Evolutionary conservation across 2,888 invertebrate species (phyloP), one percentile per base, ranked within the genome.

Genomic region (Agrypnus murinus): DNA sequence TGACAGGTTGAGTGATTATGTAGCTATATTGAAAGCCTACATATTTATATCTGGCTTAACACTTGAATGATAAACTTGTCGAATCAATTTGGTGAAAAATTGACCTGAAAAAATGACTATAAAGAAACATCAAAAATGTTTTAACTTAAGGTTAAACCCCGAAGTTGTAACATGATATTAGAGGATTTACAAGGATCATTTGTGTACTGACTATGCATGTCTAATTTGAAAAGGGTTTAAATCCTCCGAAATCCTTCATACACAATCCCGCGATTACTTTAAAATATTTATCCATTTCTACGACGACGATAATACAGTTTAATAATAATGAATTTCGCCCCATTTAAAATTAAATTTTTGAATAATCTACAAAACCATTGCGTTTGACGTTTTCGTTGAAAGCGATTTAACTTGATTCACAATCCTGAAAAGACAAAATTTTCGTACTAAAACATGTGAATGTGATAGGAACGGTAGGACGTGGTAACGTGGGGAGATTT

Each of bases 401-500:
- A 25, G 25, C 25, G 25, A 2, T 25, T 25, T 25, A 25, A 5
- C 25, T 25, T 25, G 25, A 25, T 25, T 25, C 25, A 25, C 25
- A 25, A 25, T 25, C 25, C 25, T 25, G 25, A 25, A 12, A 60
- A 60, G 40, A 60, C 60, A 60, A 45, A 60, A 45, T 60, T 60
- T 60, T 60, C 45, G 14, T 60, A 14, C 32, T 45, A 17, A 45
- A 60, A 32, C 45, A n/a, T 19, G 40, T 7, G 32, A 46, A 45
- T 45, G 38, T 45, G 45, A 60, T 25, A 31, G 60, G 6, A 25
- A 25, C 60, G 45, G 9, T n/a, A 14, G 19, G 10, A 60, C 45
- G 62, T 62, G 62, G 62, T 36, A 62, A 34, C 36, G 46, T n/a
- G 19, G 17, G 48, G 48, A 14, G 36, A 38, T 62, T 62, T 50